phyloP scores from a whole-genome alignment of 2,888 invertebrate species.

The Polietes domitor region DNA sequence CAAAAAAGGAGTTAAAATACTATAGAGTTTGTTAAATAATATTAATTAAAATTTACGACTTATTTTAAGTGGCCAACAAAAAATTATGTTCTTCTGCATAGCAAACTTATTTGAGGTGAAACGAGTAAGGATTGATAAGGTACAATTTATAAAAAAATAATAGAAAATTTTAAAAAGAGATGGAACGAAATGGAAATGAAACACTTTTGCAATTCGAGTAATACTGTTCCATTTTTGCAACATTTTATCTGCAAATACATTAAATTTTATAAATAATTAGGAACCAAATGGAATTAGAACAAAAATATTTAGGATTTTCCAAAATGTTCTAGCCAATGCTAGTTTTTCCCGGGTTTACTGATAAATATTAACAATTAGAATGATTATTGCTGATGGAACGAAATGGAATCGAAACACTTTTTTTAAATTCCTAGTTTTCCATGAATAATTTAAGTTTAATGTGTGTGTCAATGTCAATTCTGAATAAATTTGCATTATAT shows the following conservation, averaged over 20 bases:
- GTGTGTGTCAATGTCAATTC: too few species aligned
- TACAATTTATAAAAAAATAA: too few species aligned
- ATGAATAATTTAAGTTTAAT: too few species aligned
- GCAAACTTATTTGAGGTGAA: not conserved
- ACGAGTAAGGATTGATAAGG: not conserved
- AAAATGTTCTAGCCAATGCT: not conserved
- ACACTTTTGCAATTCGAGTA: too few species aligned
- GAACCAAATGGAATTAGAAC: not conserved
- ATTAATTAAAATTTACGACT: not conserved
- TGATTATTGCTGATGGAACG: not conserved
- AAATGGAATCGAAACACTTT: slow-evolving; percentile 4
- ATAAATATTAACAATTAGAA: not conserved
- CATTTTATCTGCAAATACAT: too few species aligned
- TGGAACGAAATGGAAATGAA: slow-evolving; percentile 11
- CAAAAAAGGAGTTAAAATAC: not conserved
- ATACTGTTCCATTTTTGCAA: not conserved
- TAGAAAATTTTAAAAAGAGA: too few species aligned
- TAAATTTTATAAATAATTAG: not conserved
- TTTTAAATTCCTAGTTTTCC: too few species aligned
- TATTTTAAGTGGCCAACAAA: not conserved
- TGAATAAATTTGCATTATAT: too few species aligned
- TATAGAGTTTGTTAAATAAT: not conserved
- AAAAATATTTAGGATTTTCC: not conserved
- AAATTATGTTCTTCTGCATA: not conserved
- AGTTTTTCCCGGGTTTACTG: too few species aligned